Conservation (phyloP, 2,113 vertebrate genomes). For the Brachionichthys hirsutus region DNA sequence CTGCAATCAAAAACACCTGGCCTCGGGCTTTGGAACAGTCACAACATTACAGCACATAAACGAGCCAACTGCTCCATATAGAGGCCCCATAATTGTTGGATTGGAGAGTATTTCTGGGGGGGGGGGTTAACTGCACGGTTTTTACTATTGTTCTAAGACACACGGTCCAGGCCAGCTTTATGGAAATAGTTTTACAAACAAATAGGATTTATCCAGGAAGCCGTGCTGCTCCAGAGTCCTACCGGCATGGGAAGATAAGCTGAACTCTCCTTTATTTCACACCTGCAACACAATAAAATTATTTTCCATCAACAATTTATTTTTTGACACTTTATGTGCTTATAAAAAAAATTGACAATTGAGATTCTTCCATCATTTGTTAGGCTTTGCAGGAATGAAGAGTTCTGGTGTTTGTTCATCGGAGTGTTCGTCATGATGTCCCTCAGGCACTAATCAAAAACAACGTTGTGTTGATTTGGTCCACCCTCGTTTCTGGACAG, state of each 20-base stretch:
- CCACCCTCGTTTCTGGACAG: constrained; percentile 57
- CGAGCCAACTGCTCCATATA: constrained; percentile 69
- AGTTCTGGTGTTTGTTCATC: constrained; percentile 80
- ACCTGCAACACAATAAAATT: constrained; percentile 76
- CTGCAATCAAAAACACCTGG: constrained; percentile 78
- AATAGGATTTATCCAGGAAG: constrained; percentile 33
- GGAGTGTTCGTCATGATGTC: constrained; percentile 80
- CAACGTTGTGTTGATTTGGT: constrained; percentile 63
- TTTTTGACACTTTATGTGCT: constrained; percentile 65
- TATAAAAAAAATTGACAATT: too few relatives aligned
- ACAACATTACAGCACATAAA: constrained; percentile 78
- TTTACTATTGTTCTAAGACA: constrained; percentile 71
- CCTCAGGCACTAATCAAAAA: constrained; percentile 71
- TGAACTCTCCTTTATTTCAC: constrained; percentile 60
- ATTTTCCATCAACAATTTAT: constrained; percentile 61
- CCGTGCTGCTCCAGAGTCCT: constrained; percentile 25
- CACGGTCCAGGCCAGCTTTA: constrained; percentile 51
- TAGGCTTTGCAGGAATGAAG: constrained; percentile 77
- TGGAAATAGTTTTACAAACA: constrained; percentile 53
- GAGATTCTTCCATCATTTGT: constrained; percentile 69
- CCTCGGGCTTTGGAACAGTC: constrained; percentile 70
- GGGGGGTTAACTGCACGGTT: constrained; percentile 35
- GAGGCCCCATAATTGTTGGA: constrained; percentile 77
- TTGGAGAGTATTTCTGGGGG: constrained; percentile 62
- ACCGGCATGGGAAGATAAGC: constrained; percentile 26